A percentile compares a stretch with the other conserved stretches of the same genome.
Evolutionary conservation across 2,797 vertebrate species (phyloP).

Genomic region (Adelosebastes latens): DNA sequence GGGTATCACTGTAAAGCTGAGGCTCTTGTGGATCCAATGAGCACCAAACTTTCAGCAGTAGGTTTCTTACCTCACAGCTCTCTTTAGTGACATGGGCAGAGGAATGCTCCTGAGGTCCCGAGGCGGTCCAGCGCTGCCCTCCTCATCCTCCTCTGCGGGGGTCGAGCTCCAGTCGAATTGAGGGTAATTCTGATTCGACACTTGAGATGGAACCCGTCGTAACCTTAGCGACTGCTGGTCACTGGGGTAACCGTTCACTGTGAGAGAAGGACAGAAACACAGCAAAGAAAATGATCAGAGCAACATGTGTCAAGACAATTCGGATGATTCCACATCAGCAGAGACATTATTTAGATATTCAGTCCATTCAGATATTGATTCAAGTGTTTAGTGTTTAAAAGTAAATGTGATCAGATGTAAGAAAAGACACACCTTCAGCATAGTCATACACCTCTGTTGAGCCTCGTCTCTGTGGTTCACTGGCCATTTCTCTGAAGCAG

Average conservation of each 20-base stretch:
- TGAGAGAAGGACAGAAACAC: background rate
- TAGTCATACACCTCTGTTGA: conserved; percentile 4
- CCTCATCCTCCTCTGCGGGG: conserved; percentile 18
- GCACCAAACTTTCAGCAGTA: background rate
- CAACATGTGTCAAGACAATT: background rate
- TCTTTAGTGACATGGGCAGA: conserved; percentile 80
- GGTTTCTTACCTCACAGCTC: conserved; percentile 72
- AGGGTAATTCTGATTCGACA: conserved; percentile 51
- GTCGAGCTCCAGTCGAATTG: conserved; percentile 64
- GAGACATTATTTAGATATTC: background rate
- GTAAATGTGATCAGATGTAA: background rate
- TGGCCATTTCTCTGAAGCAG: conserved; percentile 42
- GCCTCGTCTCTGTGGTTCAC: conserved; percentile 21
- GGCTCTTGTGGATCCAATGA: too few relatives aligned
- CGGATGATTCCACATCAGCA: background rate
- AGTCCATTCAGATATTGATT: background rate
- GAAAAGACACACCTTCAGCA: conserved; percentile 26
- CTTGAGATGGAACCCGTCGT: conserved; percentile 33
- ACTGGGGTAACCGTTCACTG: conserved; percentile 30
- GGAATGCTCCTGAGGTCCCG: conserved; percentile 69
- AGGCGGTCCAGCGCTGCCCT: background rate
- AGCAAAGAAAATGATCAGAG: background rate
- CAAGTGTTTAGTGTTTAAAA: background rate
- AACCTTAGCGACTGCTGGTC: conserved; percentile 64
- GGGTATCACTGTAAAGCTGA: too few relatives aligned